Evolutionary conservation across 2,113 vertebrate species (phyloP).

Genomic region (Cygnus atratus): DNA sequence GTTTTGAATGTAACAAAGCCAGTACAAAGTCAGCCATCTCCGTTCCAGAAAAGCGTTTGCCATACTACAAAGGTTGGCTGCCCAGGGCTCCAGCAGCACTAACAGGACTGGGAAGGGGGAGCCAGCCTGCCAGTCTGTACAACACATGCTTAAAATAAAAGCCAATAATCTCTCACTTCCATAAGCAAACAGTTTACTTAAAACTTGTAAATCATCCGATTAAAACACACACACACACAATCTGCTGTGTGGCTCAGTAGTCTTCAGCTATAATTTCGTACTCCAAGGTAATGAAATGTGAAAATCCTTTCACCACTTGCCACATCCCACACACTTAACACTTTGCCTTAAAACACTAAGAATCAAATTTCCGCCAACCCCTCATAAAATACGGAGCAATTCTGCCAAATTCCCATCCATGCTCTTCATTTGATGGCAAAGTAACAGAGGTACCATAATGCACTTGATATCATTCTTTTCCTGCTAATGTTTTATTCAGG

Average conservation of each 20-base stretch:
- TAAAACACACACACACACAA: not conserved
- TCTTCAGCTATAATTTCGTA: not conserved
- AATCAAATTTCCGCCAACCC: not conserved
- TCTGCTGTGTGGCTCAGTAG: not conserved
- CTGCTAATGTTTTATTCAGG: conserved; percentile 61
- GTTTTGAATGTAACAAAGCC: not conserved
- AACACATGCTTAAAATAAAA: not conserved
- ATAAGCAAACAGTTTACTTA: not conserved
- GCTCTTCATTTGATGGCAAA: not conserved
- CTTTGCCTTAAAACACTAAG: not conserved
- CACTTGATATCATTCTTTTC: conserved; percentile 52
- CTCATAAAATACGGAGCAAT: not conserved
- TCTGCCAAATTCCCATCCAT: not conserved
- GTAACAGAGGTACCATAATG: conserved; percentile 21
- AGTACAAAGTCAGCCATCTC: not conserved
- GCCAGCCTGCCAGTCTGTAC: fast-evolving
- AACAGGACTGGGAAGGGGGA: not conserved
- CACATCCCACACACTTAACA: not conserved
- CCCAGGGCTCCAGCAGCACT: not conserved
- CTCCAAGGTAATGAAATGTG: not conserved
- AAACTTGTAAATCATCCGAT: not conserved
- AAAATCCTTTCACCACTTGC: not conserved
- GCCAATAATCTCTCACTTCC: not conserved
- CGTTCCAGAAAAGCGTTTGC: not conserved
- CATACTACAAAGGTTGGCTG: not conserved